These are phyloP conservation scores for Opisthograptis luteolata DNA, from an alignment of 2,888 invertebrate genomes.

Conservation along the genomic window DNA sequence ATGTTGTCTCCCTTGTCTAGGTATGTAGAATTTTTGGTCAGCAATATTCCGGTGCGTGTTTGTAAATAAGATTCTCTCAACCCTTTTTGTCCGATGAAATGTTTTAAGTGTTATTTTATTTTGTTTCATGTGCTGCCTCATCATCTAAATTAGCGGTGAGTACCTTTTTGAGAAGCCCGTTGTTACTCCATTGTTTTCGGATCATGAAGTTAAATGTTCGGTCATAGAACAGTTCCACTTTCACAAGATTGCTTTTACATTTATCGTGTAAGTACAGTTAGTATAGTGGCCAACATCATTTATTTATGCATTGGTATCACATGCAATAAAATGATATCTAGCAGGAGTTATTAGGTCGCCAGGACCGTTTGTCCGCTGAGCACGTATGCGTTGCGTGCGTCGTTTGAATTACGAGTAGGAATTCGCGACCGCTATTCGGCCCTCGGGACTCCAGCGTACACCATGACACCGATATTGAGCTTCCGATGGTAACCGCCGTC, in stretches of 20 bases:
- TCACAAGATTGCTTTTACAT: slow-evolving; percentile 28
- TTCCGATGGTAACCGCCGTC: slow-evolving; percentile 66
- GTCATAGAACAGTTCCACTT: slow-evolving; percentile 16
- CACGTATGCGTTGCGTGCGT: slow-evolving; percentile 74
- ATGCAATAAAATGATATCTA: slow-evolving; percentile 58
- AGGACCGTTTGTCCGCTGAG: slow-evolving; percentile 70
- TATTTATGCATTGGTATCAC: slow-evolving; percentile 50
- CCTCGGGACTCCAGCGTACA: slow-evolving; percentile 63
- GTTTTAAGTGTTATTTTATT: slow-evolving; percentile 36
- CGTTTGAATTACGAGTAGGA: slow-evolving; percentile 81
- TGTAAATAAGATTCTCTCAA: slow-evolving; percentile 21
- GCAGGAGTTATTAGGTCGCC: slow-evolving; percentile 74
- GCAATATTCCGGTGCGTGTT: slow-evolving; percentile 11
- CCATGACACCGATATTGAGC: slow-evolving; percentile 73
- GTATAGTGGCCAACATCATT: slow-evolving; percentile 30
- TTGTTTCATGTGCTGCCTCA: slow-evolving; percentile 77
- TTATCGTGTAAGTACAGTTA: slow-evolving; percentile 25
- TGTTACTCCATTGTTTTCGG: not conserved
- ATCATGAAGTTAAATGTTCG: slow-evolving; percentile 6
- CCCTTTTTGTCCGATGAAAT: slow-evolving; percentile 11
- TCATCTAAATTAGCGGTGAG: slow-evolving; percentile 69
- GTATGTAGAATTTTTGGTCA: slow-evolving; percentile 47
- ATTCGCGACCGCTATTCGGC: slow-evolving; percentile 82
- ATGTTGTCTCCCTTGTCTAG: slow-evolving; percentile 76
- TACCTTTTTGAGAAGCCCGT: slow-evolving; percentile 32